Conservation (phyloP, 2,113 vertebrate species). For the Ursus arctos region DNA sequence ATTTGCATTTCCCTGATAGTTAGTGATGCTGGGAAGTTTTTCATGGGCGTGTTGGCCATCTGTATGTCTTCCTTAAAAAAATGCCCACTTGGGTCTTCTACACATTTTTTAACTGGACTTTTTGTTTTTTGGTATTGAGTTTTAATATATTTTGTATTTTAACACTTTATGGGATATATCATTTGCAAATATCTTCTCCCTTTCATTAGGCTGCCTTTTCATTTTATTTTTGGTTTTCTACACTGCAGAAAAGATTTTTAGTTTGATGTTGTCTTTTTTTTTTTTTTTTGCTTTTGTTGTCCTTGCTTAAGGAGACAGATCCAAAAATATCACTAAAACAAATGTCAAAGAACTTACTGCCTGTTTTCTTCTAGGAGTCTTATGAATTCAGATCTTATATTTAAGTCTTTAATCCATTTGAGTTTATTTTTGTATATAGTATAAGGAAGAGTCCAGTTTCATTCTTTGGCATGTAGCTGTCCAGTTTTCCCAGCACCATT, state of each 20-base stretch:
- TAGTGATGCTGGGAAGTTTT: background rate
- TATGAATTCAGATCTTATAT: background rate
- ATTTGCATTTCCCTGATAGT: background rate
- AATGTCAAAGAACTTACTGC: background rate
- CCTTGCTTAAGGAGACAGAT: background rate
- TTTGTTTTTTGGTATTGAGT: background rate
- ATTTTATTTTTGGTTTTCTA: background rate
- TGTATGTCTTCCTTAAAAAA: background rate
- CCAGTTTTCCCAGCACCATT: background rate
- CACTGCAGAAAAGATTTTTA: background rate
- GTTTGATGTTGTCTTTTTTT: background rate
- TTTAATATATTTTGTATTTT: background rate
- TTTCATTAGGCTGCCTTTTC: background rate
- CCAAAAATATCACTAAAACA: background rate
- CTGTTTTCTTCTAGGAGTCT: background rate
- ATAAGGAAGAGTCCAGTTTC: background rate
- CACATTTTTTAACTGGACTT: background rate
- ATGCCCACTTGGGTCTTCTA: background rate
- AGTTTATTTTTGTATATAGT: background rate
- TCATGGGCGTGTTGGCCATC: background rate
- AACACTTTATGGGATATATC: background rate
- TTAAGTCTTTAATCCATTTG: background rate
- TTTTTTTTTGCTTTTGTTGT: background rate
- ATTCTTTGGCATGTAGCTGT: background rate
- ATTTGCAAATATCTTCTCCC: background rate